Evolutionary conservation across 1,140 invertebrate genomes (phyloP), one percentile per base, ranked within the genome.

Genomic region (Venturia canescens): DNA sequence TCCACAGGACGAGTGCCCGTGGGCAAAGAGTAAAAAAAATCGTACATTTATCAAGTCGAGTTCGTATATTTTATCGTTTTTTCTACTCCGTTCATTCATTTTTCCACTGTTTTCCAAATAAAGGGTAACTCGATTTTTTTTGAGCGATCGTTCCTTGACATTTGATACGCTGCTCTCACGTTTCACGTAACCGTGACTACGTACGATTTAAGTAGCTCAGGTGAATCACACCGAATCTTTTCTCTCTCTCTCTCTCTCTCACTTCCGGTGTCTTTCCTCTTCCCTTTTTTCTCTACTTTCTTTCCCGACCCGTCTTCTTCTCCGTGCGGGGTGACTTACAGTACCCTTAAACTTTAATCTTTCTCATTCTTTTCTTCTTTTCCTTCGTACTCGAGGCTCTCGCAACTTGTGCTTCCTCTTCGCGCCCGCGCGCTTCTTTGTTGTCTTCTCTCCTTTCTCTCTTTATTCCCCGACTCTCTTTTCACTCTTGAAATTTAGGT

Each of bases 161-260:
- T 63, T 11, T 60, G 27, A 26, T 21, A 50, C 50, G 21, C 23
- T 63, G 5, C 38, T 44, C 38, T 44, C 38, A 44, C 38, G 7
- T 76, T 63, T 63, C 74, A 38, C 29, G 74, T n/a, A 76, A 77
- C 16, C 82, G 48, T 81, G 82, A 81, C 53, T 78, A 74, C 82
- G 60, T 34, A 78, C 67, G 48, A 60, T 84, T 84, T 81, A 78
- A 85, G 80, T 81, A 79, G 67, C 70, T 70, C 71, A 9, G 84
- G 18, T 74, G 69, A 76, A 53, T 69, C 78, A 84, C 67, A 78
- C 26, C 60, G 79, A 74, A 82, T 57, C 71, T 57, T 66, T 50
- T 29, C 31, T 63, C 63, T 34, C 38, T 31, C 60, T 34, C 38
- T 31, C 60, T 31, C 53, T 53, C 53, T 74, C 21, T 6, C 21